Conservation (phyloP, 1,140 invertebrate species). For the Drosophila suzukii region DNA sequence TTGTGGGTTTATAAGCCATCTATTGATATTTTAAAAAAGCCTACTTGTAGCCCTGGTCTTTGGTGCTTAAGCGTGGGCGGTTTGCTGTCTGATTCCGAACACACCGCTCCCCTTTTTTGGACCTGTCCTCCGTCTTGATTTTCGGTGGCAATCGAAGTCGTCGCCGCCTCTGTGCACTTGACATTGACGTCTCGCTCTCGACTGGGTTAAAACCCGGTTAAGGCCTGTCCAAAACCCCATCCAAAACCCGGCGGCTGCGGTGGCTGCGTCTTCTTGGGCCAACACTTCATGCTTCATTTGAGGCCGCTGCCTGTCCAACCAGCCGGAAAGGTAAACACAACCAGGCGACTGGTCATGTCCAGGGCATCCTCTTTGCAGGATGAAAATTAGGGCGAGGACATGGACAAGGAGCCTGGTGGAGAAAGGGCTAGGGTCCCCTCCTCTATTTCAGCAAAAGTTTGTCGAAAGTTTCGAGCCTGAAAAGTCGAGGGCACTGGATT, state of each 20-base stretch:
- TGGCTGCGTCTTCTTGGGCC: conserved; percentile 59
- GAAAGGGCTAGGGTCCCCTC: background rate
- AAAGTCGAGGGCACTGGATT: conserved; percentile 28
- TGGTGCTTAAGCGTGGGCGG: conserved; percentile 13
- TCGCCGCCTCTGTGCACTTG: conserved; percentile 66
- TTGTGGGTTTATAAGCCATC: too few species aligned
- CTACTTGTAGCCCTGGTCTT: background rate
- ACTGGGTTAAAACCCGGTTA: background rate
- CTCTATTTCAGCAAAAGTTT: conserved; percentile 34
- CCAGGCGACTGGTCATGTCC: conserved; percentile 32
- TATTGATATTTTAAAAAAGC: background rate
- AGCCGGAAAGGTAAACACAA: conserved; percentile 77
- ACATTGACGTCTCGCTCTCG: conserved; percentile 61
- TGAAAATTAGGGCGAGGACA: background rate
- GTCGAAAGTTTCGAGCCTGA: conserved; percentile 24
- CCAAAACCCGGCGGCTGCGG: conserved; percentile 21
- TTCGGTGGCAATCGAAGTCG: conserved; percentile 44
- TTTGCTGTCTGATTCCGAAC: background rate
- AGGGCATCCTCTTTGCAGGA: background rate
- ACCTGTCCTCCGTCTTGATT: conserved; percentile 34
- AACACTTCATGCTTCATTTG: conserved; percentile 78
- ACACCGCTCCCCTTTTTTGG: background rate
- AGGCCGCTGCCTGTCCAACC: conserved; percentile 64
- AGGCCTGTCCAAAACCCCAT: background rate
- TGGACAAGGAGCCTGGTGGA: background rate